Evolutionary conservation across 1,140 invertebrate genomes (phyloP).

Genomic region (Solen grandis): DNA sequence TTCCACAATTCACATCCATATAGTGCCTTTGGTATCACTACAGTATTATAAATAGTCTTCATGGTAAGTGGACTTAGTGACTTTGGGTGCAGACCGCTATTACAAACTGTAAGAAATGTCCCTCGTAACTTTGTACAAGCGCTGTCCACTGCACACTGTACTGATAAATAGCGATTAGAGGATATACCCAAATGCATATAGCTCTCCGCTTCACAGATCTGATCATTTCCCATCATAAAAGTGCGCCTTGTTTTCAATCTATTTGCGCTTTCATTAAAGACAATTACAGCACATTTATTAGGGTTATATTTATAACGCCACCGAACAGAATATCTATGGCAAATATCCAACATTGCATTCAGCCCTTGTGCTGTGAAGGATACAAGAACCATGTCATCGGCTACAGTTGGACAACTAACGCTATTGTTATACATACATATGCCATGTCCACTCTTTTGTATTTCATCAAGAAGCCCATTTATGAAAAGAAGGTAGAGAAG

Average conservation of each 20-base stretch:
- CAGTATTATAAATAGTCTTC: not conserved
- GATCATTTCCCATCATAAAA: not conserved
- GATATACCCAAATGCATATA: not conserved
- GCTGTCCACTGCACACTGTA: not conserved
- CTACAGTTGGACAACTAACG: not conserved
- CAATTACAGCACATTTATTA: not conserved
- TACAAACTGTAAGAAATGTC: slow-evolving; percentile 2
- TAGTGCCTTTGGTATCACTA: slow-evolving; percentile 6
- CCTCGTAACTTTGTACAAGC: slow-evolving; percentile 14
- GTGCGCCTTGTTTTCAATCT: not conserved
- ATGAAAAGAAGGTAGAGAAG: slow-evolving; percentile 12
- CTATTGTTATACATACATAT: slow-evolving; percentile 17
- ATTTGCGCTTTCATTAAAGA: not conserved
- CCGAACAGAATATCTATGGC: not conserved
- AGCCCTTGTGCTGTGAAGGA: not conserved
- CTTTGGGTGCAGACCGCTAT: not conserved
- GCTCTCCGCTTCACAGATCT: not conserved
- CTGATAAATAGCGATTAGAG: not conserved
- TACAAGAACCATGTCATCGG: slow-evolving; percentile 8
- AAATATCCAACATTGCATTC: not conserved
- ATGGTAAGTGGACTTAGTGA: not conserved
- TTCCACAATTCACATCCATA: slow-evolving; percentile 27
- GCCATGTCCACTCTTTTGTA: not conserved
- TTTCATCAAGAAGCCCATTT: slow-evolving; percentile 5
- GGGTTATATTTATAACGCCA: not conserved